Percentiles rank a stretch among this genome's conserved stretches.
Conservation (phyloP, 2,888 invertebrate species). For the Trilocha varians region DNA sequence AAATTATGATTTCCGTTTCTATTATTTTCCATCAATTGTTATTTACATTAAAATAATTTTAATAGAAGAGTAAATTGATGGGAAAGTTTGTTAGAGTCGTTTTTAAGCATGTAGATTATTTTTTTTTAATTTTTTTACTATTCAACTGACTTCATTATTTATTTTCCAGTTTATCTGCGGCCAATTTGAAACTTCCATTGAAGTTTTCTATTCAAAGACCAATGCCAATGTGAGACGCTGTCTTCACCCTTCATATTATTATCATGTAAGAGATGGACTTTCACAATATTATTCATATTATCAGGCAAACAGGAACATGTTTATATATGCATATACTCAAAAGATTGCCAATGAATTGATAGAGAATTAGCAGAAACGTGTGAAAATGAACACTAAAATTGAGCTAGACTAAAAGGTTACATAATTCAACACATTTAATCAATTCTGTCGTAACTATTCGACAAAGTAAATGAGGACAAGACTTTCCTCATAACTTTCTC, state of each 20-base stretch:
- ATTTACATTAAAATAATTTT: too few relatives aligned
- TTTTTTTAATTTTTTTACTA: neutral
- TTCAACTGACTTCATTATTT: conserved; percentile 4
- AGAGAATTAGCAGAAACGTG: conserved; percentile 30
- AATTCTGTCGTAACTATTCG: conserved; percentile 21
- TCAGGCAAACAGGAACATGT: neutral
- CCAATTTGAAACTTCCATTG: conserved; percentile 38
- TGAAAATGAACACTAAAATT: conserved; percentile 25
- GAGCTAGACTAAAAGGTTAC: conserved; percentile 22
- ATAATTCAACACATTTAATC: conserved; percentile 21
- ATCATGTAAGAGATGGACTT: conserved; percentile 43
- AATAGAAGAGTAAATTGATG: too few relatives aligned
- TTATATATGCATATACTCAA: neutral
- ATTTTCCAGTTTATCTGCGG: conserved; percentile 50
- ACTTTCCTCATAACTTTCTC: too few relatives aligned
- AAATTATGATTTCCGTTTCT: too few relatives aligned
- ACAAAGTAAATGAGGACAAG: conserved; percentile 16
- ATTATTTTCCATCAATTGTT: too few relatives aligned
- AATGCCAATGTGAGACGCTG: conserved; percentile 46
- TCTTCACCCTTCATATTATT: conserved; percentile 58
- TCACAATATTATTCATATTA: conserved; percentile 6
- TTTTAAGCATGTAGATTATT: conserved; percentile 45
- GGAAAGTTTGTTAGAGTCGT: conserved; percentile 47
- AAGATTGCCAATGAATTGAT: neutral
- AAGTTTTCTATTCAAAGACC: conserved; percentile 35